phyloP scores from a whole-genome alignment of 2,797 vertebrate genomes.

The Protosalanx chinensis region DNA sequence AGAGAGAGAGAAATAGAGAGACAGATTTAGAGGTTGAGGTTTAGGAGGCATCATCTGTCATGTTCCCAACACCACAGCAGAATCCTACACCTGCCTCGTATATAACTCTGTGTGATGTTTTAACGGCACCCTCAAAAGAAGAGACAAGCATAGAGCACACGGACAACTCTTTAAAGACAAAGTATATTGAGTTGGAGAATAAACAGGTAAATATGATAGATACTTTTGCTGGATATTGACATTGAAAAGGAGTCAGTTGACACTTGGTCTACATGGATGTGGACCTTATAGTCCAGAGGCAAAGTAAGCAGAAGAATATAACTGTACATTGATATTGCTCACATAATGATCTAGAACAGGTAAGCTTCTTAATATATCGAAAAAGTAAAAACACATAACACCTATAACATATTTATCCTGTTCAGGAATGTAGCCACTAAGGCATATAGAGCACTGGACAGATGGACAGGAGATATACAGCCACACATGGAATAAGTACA shows the following conservation, averaged over 20 bases:
- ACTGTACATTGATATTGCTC: conserved; percentile 23
- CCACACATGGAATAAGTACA: conserved; percentile 42
- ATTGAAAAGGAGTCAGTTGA: conserved; percentile 32
- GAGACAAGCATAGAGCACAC: conserved; percentile 24
- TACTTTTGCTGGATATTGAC: conserved; percentile 29
- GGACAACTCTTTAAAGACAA: conserved; percentile 39
- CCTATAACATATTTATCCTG: conserved; percentile 35
- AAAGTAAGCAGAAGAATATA: conserved; percentile 29
- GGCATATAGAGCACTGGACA: conserved; percentile 32
- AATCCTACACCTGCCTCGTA: not conserved
- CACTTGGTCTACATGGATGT: conserved; percentile 18
- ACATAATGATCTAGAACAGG: conserved; percentile 1
- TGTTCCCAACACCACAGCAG: conserved; percentile 22
- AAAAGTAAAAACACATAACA: conserved; percentile 32
- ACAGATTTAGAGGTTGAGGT: conserved; percentile 9
- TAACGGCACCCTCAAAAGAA: conserved; percentile 18
- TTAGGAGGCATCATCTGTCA: conserved; percentile 14
- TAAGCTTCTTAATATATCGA: conserved; percentile 28
- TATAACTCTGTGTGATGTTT: not conserved
- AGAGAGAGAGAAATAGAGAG: conserved; percentile 3
- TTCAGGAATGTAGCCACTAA: conserved; percentile 47
- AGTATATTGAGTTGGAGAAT: conserved; percentile 50
- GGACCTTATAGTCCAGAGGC: conserved; percentile 38
- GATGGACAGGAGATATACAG: conserved; percentile 28
- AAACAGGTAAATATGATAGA: conserved; percentile 40